phyloP scores from a whole-genome alignment of 2,113 vertebrate genomes.

The Archocentrus centrarchus region DNA sequence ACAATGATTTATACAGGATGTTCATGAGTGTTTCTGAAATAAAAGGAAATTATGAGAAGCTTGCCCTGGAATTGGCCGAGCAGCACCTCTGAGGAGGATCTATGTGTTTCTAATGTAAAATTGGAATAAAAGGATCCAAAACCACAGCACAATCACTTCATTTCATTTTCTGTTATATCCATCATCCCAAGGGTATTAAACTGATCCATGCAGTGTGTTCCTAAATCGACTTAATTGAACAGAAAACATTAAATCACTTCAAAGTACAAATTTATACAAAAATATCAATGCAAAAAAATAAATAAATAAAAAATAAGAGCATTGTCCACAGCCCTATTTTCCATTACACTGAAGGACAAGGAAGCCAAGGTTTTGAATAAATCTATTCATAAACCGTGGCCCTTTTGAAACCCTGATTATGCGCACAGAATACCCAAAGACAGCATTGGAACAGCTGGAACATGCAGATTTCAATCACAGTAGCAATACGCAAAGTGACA shows the following conservation, averaged over 20 bases:
- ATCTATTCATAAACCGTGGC: constrained; percentile 1
- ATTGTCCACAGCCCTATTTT: constrained; percentile 6
- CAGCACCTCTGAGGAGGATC: constrained; percentile 1
- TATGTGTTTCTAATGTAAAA: not conserved
- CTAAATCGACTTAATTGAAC: constrained; percentile 10
- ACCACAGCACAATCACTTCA: not conserved
- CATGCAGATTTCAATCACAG: constrained; percentile 42
- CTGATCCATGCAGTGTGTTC: not conserved
- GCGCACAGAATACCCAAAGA: constrained; percentile 18
- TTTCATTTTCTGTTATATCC: constrained; percentile 4
- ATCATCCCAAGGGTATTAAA: not conserved
- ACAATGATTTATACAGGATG: not conserved
- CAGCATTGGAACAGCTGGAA: constrained; percentile 29
- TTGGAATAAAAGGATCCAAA: not conserved
- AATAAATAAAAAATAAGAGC: not conserved
- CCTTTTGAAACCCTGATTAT: not conserved
- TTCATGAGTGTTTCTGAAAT: constrained; percentile 7
- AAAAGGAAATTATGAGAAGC: not conserved
- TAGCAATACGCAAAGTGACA: not conserved
- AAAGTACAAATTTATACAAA: not conserved
- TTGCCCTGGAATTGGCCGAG: not conserved
- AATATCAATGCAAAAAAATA: not conserved
- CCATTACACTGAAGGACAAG: constrained; percentile 26
- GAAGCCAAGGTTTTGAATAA: constrained; percentile 18
- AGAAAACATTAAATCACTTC: not conserved